These are phyloP conservation scores for Trachelus iudaicus DNA, from an alignment of 2,888 invertebrate species.

Conservation along the genomic window DNA sequence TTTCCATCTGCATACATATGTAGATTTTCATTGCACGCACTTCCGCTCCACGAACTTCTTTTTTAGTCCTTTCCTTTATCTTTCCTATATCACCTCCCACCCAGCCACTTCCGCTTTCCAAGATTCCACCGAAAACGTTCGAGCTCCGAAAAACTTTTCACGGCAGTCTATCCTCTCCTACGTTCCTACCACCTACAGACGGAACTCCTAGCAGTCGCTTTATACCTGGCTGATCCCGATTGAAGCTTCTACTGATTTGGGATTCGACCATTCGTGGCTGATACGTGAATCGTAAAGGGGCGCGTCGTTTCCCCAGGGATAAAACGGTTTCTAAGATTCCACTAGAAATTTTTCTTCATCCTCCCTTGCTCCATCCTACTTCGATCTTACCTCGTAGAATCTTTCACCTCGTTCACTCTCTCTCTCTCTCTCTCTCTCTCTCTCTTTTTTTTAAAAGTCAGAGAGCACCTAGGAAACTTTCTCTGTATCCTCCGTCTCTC, in stretches of 20 bases:
- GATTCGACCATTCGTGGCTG: neutral
- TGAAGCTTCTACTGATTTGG: neutral
- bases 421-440: neutral
- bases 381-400: neutral
- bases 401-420: neutral
- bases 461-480: neutral
- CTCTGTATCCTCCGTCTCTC: neutral
- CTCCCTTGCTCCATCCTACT: neutral
- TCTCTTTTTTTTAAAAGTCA: neutral
- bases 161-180: neutral
- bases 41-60: neutral
- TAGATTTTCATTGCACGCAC: neutral
- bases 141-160: neutral
- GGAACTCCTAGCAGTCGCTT: neutral
- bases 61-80: neutral
- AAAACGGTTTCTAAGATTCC: constrained; percentile 2
- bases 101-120: neutral
- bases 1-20: neutral
- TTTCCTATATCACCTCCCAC: neutral
- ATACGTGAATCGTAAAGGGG: neutral
- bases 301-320: neutral
- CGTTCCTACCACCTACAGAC: neutral
- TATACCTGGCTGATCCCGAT: neutral
- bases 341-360: neutral
- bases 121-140: neutral